phyloP scores from a whole-genome alignment of 1,140 invertebrate genomes.

The Sycophaga agraensis region DNA sequence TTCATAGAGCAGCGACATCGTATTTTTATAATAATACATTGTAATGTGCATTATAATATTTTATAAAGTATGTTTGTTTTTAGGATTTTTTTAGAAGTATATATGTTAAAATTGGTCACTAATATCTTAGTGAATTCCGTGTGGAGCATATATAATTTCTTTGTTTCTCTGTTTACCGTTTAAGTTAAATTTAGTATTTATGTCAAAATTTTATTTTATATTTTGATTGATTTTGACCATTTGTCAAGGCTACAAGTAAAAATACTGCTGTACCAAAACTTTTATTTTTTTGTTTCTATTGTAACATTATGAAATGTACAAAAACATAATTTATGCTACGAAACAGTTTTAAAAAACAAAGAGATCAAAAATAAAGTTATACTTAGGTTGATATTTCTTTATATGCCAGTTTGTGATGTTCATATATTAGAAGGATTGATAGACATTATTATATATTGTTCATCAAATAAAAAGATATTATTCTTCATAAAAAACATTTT shows the following conservation, averaged over 20 bases:
- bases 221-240: constrained; percentile 3
- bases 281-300: background rate
- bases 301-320: background rate
- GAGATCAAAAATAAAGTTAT: too few species aligned
- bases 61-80: too few species aligned
- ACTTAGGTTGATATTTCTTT: too few species aligned
- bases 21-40: too few species aligned
- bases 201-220: constrained; percentile 1
- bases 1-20: too few species aligned
- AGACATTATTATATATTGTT: background rate
- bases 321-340: background rate
- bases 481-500: constrained; percentile 31
- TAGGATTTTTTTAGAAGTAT: too few species aligned
- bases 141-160: too few species aligned
- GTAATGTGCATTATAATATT: too few species aligned
- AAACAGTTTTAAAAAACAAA: too few species aligned
- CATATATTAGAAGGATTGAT: constrained; percentile 7
- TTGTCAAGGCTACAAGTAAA: constrained; percentile 17
- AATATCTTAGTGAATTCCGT: too few species aligned
- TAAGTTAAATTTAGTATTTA: constrained; percentile 13
- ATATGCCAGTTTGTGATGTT: too few species aligned
- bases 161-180: background rate
- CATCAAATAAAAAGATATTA: constrained; percentile 7
- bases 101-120: too few species aligned
- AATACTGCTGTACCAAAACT: constrained; percentile 3